Evolutionary conservation across 2,888 invertebrate species (phyloP).

Genomic region (Harpagoxenus sublaevis): DNA sequence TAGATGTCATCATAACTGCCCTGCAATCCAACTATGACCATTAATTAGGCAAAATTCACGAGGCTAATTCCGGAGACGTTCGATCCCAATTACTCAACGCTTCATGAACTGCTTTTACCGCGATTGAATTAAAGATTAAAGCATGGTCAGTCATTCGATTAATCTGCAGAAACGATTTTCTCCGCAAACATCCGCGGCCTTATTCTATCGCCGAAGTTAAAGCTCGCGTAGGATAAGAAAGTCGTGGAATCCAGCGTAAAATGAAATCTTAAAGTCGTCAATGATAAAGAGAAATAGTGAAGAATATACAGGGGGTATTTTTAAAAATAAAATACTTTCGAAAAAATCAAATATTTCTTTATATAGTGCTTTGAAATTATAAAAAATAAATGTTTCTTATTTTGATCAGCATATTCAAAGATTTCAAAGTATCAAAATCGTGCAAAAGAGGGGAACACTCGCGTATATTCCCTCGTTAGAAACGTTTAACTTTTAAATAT

Average conservation of each 20-base stretch:
- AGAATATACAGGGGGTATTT: neutral
- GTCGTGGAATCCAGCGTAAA: neutral
- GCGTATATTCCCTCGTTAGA: neutral
- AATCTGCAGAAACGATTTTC: conserved; percentile 12
- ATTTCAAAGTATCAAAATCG: neutral
- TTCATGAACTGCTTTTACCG: conserved; percentile 69
- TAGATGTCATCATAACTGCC: conserved; percentile 8
- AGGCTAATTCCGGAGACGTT: conserved; percentile 77
- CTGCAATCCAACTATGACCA: conserved; percentile 65
- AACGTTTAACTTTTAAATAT: neutral
- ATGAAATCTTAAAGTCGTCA: neutral
- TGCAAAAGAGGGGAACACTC: neutral
- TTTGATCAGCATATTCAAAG: neutral
- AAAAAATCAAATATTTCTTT: neutral
- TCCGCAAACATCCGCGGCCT: conserved; percentile 4
- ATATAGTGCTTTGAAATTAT: neutral
- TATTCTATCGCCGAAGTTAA: neutral
- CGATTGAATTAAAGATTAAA: conserved; percentile 79
- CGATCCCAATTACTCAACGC: conserved; percentile 76
- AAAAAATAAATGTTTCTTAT: neutral
- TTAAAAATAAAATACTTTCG: neutral
- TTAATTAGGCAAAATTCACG: conserved; percentile 81
- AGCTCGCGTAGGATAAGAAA: neutral
- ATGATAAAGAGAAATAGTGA: neutral
- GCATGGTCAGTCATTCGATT: conserved; percentile 29